Conservation (phyloP, 2,888 invertebrate genomes). For the Caenorhabditis sinica region DNA sequence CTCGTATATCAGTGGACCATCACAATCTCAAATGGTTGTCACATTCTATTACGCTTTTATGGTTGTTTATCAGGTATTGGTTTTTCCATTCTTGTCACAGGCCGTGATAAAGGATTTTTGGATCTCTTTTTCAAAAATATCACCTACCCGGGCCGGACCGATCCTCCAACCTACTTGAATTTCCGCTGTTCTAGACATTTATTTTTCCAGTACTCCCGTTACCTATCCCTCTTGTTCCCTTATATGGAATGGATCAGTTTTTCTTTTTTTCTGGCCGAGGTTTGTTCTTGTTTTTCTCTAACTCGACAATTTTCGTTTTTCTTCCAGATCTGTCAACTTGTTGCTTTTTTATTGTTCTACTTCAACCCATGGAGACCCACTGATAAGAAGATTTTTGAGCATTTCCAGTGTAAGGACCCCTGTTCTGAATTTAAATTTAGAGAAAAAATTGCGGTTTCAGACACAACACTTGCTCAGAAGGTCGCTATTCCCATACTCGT, state of each 20-base stretch:
- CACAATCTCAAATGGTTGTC: background rate
- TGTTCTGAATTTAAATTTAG: background rate
- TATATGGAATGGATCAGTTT: background rate
- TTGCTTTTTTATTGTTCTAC: background rate
- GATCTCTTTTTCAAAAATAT: too few relatives aligned
- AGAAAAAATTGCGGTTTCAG: background rate
- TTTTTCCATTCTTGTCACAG: background rate
- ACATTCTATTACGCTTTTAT: background rate
- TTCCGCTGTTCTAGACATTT: too few relatives aligned
- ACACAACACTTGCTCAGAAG: background rate
- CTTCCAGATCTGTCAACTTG: conserved; percentile 2
- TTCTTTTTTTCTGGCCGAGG: background rate
- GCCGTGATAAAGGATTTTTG: too few relatives aligned
- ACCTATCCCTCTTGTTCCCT: background rate
- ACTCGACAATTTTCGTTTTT: background rate
- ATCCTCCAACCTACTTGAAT: too few relatives aligned
- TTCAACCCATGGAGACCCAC: conserved; percentile 5
- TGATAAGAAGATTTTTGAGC: background rate
- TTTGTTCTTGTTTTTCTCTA: background rate
- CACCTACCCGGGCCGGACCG: too few relatives aligned
- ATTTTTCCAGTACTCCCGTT: conserved; percentile 14
- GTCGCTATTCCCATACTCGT: background rate
- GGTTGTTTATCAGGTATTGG: background rate
- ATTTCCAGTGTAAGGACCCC: conserved; percentile 3
- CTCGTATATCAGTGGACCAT: background rate